Base-by-base conservation (phyloP, 2,888 invertebrate species). In the Petrophora chlorosata region DNA sequence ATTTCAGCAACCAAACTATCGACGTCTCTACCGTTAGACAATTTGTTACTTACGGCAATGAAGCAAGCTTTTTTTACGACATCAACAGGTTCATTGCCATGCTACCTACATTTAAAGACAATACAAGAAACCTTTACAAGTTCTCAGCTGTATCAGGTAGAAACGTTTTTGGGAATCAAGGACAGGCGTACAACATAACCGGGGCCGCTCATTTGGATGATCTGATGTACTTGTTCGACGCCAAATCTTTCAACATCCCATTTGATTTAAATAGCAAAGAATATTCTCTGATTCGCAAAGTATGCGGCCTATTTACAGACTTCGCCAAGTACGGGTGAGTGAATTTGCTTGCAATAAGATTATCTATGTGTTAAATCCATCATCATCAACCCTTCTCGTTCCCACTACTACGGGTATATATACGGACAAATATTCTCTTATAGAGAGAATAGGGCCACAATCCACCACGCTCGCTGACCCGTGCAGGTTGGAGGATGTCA, bases 321-420 rank as follows among this genome's bases (percentile, higher is more conserved):
- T 84, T 82, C 48, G 80, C 76, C n/a, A 82, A 82, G 59, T 74
- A 62, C 43, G 76, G 82, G 83, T 82, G 61, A 74, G 75, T 63
- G 7, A n/a, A 19, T 1, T 19, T n/a, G 23, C n/a, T n/a, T n/a
- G n/a, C n/a, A n/a, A n/a, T n/a, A n/a, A n/a, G n/a, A n/a, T n/a
- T n/a, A n/a, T n/a, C n/a, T n/a, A n/a, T n/a, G n/a, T 5, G 4
- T 19, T 5, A 1, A 4, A 19, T 1, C 19, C 7, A 19, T 2
- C 2, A 19, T 19, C 19, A 19, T 19, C n/a, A n/a, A n/a, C n/a
- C n/a, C n/a, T n/a, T n/a, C n/a, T n/a, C n/a, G n/a, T n/a, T n/a
- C n/a, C n/a, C n/a, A n/a, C n/a, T n/a, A n/a, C n/a, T n/a, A n/a
- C n/a, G n/a, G n/a, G n/a, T n/a, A n/a, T n/a, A n/a, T n/a, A n/a